Base-by-base conservation (phyloP, 2,113 vertebrate species). In the Microtus richardsoni region DNA sequence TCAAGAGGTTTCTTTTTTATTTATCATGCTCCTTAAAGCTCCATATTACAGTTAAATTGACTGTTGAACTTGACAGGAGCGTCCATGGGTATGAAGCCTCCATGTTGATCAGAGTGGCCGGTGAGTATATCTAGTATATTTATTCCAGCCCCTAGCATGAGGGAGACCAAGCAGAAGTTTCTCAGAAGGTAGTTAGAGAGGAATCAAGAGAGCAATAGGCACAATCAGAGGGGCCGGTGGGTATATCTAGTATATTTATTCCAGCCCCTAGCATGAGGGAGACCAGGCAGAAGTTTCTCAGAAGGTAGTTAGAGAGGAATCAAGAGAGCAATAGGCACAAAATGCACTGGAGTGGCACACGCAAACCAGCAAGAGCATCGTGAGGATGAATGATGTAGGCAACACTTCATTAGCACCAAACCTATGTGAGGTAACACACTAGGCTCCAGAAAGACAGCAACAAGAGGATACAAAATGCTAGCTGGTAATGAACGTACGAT, bases 1-100 rank as follows among this genome's bases (percentile, higher is more conserved):
- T 19, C 36, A 83, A 85, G 88, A 58, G 41, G 73, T 85, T 88
- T 91, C n/a, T 64, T 92, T 91, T 60, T 94, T 73, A 95, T 84
- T 79, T 84, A 62, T 21, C 52, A 73, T 70, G 14, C 11, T 89
- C 26, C 5, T 66, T 60, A 47, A 89, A 62, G 58, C 39, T 54
- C 39, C 52, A 33, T 8, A 36, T 3, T 74, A 8, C 26, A 41
- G 41, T 75, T 41, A 60, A 14, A 54, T 17, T 64, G 73, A 86
- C 24, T 49, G 30, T 16, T 88, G 80, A 75, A 17, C 58, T 33
- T 24, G 7, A 44, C 2, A 80, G 49, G 49, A 39, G 1, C n/a
- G 49, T 85, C 33, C 36, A 62, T 1, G 17, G 21, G 30, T 33
- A 92, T 44, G 21, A 89, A 47, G 39, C 68, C 28, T 4, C 77